A percentile compares a stretch with the other conserved stretches of the same genome.
phyloP scores from a whole-genome alignment of 2,888 invertebrate genomes.

The Phasia obesa region DNA sequence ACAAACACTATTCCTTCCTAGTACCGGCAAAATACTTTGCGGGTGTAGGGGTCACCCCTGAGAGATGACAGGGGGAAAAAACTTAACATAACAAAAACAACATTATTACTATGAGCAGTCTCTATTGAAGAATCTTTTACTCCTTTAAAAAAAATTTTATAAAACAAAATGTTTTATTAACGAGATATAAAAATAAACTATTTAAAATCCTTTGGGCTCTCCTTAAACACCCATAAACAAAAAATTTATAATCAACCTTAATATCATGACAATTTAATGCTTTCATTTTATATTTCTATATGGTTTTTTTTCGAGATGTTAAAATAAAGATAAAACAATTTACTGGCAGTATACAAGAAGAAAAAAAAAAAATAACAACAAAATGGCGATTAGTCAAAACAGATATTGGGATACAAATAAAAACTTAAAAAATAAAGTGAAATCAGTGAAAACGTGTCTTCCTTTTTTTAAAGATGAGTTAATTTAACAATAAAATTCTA shows the following conservation, averaged over 20 bases:
- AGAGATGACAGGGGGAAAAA: too few species aligned
- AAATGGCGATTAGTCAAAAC: slow-evolving; percentile 34
- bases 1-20: too few species aligned
- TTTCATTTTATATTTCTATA: background rate
- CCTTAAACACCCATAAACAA: background rate
- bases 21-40: too few species aligned
- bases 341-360: background rate
- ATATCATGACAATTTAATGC: slow-evolving; percentile 1
- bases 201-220: background rate
- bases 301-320: background rate
- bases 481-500: slow-evolving; percentile 44
- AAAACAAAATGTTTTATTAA: too few species aligned
- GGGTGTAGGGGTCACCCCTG: too few species aligned
- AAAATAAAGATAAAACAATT: slow-evolving; percentile 43
- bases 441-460: background rate
- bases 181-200: background rate
- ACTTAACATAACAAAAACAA: too few species aligned
- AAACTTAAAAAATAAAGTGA: background rate
- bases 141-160: too few species aligned
- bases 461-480: slow-evolving; percentile 17
- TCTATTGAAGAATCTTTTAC: background rate
- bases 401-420: background rate
- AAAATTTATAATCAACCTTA: background rate
- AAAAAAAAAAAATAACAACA: slow-evolving; percentile 11
- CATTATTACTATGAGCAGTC: too few species aligned